Conservation (phyloP, 2,888 invertebrate species). For the Keiferia lycopersicella region DNA sequence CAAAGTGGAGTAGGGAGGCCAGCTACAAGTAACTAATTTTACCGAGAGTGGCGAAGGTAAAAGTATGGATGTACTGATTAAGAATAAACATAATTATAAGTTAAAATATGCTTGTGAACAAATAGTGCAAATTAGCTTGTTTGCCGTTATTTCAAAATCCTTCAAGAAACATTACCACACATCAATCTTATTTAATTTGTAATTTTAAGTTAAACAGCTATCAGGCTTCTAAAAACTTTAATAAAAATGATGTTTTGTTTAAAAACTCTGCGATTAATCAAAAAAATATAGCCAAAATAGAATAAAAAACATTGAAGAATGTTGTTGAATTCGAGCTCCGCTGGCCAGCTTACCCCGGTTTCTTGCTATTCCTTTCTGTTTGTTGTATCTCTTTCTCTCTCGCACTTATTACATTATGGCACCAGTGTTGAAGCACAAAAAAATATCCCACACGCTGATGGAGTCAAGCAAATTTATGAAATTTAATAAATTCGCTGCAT, state of each 20-base stretch:
- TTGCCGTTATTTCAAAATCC: neutral
- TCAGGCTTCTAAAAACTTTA: neutral
- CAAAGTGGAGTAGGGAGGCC: constrained; percentile 77
- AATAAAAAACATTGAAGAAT: constrained; percentile 34
- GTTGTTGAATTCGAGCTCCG: constrained; percentile 56
- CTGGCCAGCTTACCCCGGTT: constrained; percentile 68
- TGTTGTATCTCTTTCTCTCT: constrained; percentile 48
- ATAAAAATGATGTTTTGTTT: neutral
- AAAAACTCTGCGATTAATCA: neutral
- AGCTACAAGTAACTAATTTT: constrained; percentile 32
- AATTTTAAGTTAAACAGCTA: too few relatives aligned
- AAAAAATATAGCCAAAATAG: neutral
- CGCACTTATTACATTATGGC: constrained; percentile 41
- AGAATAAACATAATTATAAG: neutral
- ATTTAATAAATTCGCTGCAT: too few relatives aligned
- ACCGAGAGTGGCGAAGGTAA: neutral
- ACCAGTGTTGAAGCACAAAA: constrained; percentile 52
- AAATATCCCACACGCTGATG: constrained; percentile 30
- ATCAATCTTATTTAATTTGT: too few relatives aligned
- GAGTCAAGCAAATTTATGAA: neutral
- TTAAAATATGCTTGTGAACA: too few relatives aligned
- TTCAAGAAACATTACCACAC: too few relatives aligned
- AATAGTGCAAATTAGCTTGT: neutral
- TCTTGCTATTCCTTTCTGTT: constrained; percentile 53
- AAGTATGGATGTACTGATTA: neutral